Base-by-base conservation (phyloP, 2,113 vertebrate genomes). In the Arothron firmamentum region DNA sequence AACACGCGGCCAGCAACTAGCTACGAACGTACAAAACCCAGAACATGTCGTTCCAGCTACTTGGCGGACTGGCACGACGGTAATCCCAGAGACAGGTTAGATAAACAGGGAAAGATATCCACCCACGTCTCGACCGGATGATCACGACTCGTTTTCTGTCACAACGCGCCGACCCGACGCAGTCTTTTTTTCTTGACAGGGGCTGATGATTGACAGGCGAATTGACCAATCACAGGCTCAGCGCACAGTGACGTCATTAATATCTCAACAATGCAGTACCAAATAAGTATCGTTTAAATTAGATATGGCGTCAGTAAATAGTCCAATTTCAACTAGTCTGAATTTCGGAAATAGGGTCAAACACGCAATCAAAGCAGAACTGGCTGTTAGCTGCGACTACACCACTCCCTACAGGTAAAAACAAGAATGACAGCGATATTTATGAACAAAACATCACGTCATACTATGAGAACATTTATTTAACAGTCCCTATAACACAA, bases 91-190 rank as follows among this genome's bases (percentile, higher is more conserved):
- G n/a, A 48, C 46, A 62, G 52, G 75, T 72, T 65, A 63, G 64
- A 72, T 77, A 70, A 81, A 75, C 54, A 57, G 61, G 67, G 70
- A 62, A 63, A 65, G 69, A 65, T 59, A 23, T 79, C 85, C 87
- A 68, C 87, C 86, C 84, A 85, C 88, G 65, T 59, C 18, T 67
- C 53, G 0, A 63, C 77, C 59, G 72, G 71, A 78, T 68, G 82
- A 88, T 87, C 88, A 88, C 85, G 84, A 88, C 85, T 83, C 78
- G 18, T 42, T 77, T 80, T 79, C 81, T 81, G 83, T 80, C 80
- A 77, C 69, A 80, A 28, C 2, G 76, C 42, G 56, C 59, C 52
- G 71, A 57, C 52, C 55, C 59, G 41, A 74, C 75, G 72, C 80
- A 74, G 75, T 57, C 72, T 75, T 82, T 83, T 38, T 80, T 72